Evolutionary conservation across 2,888 invertebrate genomes (phyloP).

Genomic region (Orthosia cruda): DNA sequence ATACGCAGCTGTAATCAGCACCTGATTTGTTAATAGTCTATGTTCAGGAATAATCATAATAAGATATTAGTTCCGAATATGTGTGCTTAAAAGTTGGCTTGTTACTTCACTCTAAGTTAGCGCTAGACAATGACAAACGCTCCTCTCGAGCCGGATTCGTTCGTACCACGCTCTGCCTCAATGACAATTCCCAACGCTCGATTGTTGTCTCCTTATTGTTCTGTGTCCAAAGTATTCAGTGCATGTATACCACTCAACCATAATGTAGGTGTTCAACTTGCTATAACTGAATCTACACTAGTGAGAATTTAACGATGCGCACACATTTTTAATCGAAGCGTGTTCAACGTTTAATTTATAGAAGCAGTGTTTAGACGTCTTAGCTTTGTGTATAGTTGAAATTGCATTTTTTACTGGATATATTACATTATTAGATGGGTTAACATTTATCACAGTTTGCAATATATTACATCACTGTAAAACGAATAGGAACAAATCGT

Average conservation of each 20-base stretch:
- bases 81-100: conserved; percentile 22
- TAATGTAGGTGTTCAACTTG: conserved; percentile 53
- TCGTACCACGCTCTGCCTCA: conserved; percentile 60
- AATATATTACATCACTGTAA: conserved; percentile 23
- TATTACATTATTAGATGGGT: conserved; percentile 16
- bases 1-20: conserved; percentile 12
- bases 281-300: conserved; percentile 44
- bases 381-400: background rate
- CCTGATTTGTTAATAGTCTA: background rate
- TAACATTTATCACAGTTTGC: conserved; percentile 5
- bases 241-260: conserved; percentile 82
- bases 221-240: conserved; percentile 78
- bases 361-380: conserved; percentile 6
- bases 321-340: conserved; percentile 47
- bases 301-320: conserved; percentile 49
- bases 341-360: conserved; percentile 22
- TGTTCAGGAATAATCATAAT: conserved; percentile 7
- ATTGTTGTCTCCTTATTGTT: conserved; percentile 79
- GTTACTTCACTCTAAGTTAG: conserved; percentile 36
- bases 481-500: conserved; percentile 20
- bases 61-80: conserved; percentile 14
- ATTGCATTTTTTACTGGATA: conserved; percentile 1
- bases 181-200: conserved; percentile 72
- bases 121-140: conserved; percentile 50
- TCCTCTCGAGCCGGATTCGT: conserved; percentile 43